These are phyloP conservation scores for Betta splendens DNA, from an alignment of 2,797 vertebrate genomes.

Conservation along the genomic window DNA sequence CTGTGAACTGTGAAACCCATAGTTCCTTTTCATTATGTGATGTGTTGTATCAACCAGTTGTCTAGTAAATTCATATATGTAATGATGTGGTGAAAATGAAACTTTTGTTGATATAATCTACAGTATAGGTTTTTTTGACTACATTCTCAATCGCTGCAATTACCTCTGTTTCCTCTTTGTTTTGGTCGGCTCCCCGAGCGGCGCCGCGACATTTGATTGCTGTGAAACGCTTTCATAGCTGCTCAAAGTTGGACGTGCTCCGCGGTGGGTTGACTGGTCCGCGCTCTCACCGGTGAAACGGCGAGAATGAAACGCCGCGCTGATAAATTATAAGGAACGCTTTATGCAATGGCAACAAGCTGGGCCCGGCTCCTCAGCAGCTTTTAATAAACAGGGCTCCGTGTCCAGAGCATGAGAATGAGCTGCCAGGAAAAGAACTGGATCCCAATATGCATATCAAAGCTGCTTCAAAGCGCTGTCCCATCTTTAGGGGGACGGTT, in stretches of 20 bases:
- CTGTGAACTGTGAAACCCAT: too few species aligned
- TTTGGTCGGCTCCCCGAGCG: conserved; percentile 22
- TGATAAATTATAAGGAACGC: conserved; percentile 27
- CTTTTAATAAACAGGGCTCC: conserved; percentile 41
- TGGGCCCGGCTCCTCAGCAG: conserved; percentile 11
- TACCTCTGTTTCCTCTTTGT: conserved; percentile 30
- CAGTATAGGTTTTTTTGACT: conserved; percentile 1
- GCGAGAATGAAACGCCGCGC: conserved; percentile 17
- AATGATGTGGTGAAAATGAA: too few species aligned
- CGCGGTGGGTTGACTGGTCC: conserved; percentile 37
- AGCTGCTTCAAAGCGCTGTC: conserved; percentile 31
- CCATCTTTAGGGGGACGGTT: conserved; percentile 26
- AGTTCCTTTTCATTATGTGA: too few species aligned
- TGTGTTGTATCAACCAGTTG: too few species aligned
- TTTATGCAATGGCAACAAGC: conserved; percentile 37
- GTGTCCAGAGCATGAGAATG: conserved; percentile 21
- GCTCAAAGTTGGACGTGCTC: conserved; percentile 51
- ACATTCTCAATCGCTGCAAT: conserved; percentile 28
- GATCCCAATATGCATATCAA: conserved; percentile 40
- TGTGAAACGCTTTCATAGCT: conserved; percentile 45
- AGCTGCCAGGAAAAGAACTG: conserved; percentile 3
- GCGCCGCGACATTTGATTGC: conserved; percentile 45
- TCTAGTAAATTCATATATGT: too few species aligned
- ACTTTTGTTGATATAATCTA: too few species aligned
- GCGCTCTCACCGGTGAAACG: conserved; percentile 52